Conservation (phyloP, 2,797 vertebrate genomes). For the Manis javanica region DNA sequence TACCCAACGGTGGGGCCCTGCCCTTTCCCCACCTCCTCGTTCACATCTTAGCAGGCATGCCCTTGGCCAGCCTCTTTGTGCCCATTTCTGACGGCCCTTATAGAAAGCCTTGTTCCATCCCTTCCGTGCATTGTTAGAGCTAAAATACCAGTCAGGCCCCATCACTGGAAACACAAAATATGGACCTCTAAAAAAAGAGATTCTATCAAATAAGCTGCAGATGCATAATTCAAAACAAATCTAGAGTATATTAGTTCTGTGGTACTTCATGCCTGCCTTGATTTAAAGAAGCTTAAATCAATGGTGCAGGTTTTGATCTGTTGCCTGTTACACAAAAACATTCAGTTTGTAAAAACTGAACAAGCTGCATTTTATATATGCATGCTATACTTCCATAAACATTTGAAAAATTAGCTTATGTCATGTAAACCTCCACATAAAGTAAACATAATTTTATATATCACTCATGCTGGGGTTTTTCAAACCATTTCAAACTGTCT, state of each 20-base stretch:
- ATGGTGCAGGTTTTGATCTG: constrained; percentile 16
- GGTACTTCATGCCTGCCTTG: neutral
- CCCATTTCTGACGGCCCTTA: constrained; percentile 5
- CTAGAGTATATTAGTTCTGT: neutral
- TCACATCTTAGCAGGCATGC: constrained; percentile 60
- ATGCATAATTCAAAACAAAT: constrained; percentile 13
- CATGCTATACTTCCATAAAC: neutral
- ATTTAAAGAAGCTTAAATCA: constrained; percentile 54
- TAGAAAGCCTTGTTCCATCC: constrained; percentile 56
- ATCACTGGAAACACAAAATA: constrained; percentile 41
- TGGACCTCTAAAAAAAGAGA: neutral
- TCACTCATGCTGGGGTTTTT: neutral
- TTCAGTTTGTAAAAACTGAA: constrained; percentile 57
- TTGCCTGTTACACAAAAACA: neutral
- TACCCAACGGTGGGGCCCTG: neutral
- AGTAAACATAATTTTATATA: constrained; percentile 39
- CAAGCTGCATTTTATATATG: neutral
- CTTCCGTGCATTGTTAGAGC: neutral
- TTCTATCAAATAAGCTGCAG: neutral
- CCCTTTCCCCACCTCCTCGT: neutral
- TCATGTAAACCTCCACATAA: neutral
- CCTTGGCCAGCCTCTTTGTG: constrained; percentile 40
- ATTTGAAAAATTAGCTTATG: constrained; percentile 13
- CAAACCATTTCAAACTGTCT: neutral
- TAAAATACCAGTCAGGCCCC: constrained; percentile 43